A percentile compares a stretch with the other conserved stretches of the same genome.
Conservation (phyloP, 2,113 vertebrate genomes). For the Eptatretus burgeri region DNA sequence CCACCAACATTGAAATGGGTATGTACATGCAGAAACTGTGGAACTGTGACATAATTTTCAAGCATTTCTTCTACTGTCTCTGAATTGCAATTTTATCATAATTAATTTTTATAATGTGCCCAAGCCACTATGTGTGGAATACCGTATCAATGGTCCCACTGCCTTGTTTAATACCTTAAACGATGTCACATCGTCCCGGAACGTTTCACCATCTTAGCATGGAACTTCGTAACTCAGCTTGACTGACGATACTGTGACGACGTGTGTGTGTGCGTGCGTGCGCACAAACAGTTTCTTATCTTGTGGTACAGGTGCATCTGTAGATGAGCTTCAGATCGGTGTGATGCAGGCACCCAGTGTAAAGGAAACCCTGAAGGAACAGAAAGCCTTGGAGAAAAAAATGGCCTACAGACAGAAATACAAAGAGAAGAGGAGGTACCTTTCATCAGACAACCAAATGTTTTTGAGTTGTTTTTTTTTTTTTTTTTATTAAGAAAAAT, state of each 20-base stretch:
- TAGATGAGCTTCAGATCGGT: slow-evolving; percentile 16
- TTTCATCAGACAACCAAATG: neutral
- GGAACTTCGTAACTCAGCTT: slow-evolving; percentile 15
- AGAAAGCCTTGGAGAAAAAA: slow-evolving; percentile 85
- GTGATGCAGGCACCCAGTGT: slow-evolving; percentile 22
- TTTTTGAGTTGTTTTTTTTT: neutral
- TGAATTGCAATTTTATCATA: neutral
- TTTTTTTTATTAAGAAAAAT: neutral
- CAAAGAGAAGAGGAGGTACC: slow-evolving; percentile 53
- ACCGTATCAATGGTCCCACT: slow-evolving; percentile 13
- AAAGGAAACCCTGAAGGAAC: slow-evolving; percentile 75
- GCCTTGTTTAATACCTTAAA: slow-evolving; percentile 12
- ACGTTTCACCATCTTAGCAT: neutral
- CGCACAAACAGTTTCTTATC: slow-evolving; percentile 12
- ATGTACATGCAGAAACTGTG: slow-evolving; percentile 17
- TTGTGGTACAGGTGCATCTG: slow-evolving; percentile 17
- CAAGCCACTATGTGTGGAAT: neutral
- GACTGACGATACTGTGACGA: slow-evolving; percentile 10
- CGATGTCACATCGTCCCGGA: neutral
- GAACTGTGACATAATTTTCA: slow-evolving; percentile 20
- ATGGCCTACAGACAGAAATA: slow-evolving; percentile 68
- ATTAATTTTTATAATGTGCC: neutral
- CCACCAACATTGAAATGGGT: neutral
- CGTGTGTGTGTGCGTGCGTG: slow-evolving; percentile 15
- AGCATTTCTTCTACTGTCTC: neutral